Base-by-base conservation (phyloP, 2,888 invertebrate genomes). In the Siphlonurus alternatus region DNA sequence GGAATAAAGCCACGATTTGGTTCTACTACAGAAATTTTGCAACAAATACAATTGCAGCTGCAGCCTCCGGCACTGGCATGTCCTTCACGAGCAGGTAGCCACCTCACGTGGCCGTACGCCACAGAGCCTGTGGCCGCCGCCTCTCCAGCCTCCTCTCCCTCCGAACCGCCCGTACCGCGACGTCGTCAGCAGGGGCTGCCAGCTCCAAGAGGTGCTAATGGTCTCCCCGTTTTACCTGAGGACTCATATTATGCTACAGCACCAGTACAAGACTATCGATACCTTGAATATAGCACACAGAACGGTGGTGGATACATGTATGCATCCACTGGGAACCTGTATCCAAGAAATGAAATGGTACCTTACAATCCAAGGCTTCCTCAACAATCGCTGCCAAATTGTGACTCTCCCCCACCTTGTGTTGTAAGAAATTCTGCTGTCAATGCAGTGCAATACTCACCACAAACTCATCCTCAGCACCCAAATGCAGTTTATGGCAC, bases 1-100 rank as follows among this genome's bases (percentile, higher is more conserved):
- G 92, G 93, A 0, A 92, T 93, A 67, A 92, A 92, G 72, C 88
- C 91, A n/a, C 84, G 89, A 68, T 86, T 90, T 67, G 88, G 88
- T 15, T 86, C 89, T 0, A 85, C 85, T 2, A 88, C 86, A 67
- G 89, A 89, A 71, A 88, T 91, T 54, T 77, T 91, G 0, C 85
- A 89, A 70, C 90, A 90, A 73, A 86, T 90, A 79, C 88, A 89
- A 72, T 84, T 84, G 64, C 86, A 89, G 69, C 76, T 84, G n/a
- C 75, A 76, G 64, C 76, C 72, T 60, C 71, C 70, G n/a, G 66
- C 77, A 76, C 66, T 78, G 69, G 70, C 62, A 69, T 71, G 2
- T 18, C 65, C 69, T 5, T 63, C 67, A 5, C 66, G 68, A 53
- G 66, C 66, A 22, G 70, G 70, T 54, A 71, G 74, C 51, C 76